Conservation (phyloP, 2,797 vertebrate species). For the Ara ararauna region DNA sequence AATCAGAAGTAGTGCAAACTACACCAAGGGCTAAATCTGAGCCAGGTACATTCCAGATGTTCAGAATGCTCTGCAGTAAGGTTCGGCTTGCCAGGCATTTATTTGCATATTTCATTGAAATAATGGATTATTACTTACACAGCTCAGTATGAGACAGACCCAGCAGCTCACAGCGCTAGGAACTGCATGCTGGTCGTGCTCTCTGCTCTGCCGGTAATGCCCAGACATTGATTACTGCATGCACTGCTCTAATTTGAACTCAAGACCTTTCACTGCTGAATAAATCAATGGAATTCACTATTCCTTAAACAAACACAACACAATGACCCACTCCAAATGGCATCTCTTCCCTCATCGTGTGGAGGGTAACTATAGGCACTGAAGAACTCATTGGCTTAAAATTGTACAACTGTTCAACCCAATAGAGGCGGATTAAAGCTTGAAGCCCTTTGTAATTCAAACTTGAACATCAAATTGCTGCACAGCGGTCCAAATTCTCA, state of each 20-base stretch:
- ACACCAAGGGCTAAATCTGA: not conserved
- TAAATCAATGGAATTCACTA: not conserved
- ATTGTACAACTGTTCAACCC: constrained; percentile 30
- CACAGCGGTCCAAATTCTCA: not conserved
- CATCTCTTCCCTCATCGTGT: not conserved
- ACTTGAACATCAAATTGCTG: not conserved
- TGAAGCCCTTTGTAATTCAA: constrained; percentile 58
- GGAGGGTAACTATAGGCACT: constrained; percentile 45
- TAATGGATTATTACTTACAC: not conserved
- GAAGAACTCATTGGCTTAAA: constrained; percentile 57
- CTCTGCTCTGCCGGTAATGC: constrained; percentile 3
- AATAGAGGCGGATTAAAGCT: constrained; percentile 59
- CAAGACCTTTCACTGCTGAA: not conserved
- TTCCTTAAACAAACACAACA: not conserved
- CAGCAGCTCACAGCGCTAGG: not conserved
- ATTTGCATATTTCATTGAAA: constrained; percentile 48
- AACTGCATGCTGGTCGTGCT: not conserved
- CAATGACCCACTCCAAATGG: not conserved
- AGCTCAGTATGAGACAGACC: not conserved
- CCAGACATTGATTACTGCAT: not conserved
- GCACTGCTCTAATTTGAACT: constrained; percentile 10
- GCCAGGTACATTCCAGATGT: not conserved
- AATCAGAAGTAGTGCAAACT: constrained; percentile 5
- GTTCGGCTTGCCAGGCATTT: constrained; percentile 23
- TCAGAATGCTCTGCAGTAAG: constrained; percentile 22